Evolutionary conservation across 2,113 vertebrate genomes (phyloP), one percentile per base, ranked within the genome.

Genomic region (Pluvialis apricaria): DNA sequence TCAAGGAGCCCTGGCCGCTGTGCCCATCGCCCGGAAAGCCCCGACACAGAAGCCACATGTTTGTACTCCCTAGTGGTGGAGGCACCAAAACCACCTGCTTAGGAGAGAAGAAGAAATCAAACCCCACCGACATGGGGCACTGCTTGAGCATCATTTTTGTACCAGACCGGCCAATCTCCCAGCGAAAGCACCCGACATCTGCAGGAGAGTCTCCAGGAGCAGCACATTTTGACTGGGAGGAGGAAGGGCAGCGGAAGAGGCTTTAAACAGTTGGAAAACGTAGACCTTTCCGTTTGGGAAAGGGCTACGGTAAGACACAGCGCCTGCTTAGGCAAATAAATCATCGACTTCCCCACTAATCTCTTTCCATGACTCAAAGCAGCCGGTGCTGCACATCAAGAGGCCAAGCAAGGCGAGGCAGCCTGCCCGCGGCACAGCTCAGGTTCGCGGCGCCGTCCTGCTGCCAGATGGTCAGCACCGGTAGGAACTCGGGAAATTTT

Each of bases 301-400:
- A 94, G 64, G 54, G 38, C 51, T 84, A 44, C 10, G 54, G 52
- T 54, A 57, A 88, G 72, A 93, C 68, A 72, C 38, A 68, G 83
- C 25, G 72, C 29, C 66, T 84, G 69, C 36, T 90, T 31, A 73
- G 58, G 87, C 73, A 97, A 97, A 97, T 87, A 97, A 97, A 92
- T 78, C 47, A 69, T 80, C n/a, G 22, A 20, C 88, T 91, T 95
- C 78, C 91, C 71, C 36, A 72, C 60, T 57, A 62, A 94, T 94
- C 76, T 73, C 84, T 77, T 97, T 96, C 87, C 88, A 92, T 94
- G 80, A 96, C 90, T 97, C 96, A 97, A 81, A 91, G 73, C 66
- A 94, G 86, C 84, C 8, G 1, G 93, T 11, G 2, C n/a, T 72
- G 73, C 42, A 28, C 55, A 40, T 29, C 16, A 45, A 60, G 91